phyloP scores from a whole-genome alignment of 2,113 vertebrate genomes.

The Anarhynchus alexandrinus region DNA sequence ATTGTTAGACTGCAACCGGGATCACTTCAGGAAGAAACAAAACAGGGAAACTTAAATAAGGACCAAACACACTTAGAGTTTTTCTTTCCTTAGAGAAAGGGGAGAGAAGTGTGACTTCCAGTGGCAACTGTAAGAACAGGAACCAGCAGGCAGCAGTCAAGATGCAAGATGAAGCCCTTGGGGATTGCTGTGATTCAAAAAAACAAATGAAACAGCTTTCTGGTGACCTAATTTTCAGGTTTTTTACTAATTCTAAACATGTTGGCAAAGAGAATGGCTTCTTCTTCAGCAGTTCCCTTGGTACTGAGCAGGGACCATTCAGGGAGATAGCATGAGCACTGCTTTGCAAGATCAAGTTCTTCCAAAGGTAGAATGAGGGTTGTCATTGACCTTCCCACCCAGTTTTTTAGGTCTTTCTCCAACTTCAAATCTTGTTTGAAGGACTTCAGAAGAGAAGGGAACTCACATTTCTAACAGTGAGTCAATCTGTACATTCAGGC shows the following conservation, averaged over 20 bases:
- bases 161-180: background rate
- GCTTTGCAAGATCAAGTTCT: background rate
- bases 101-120: background rate
- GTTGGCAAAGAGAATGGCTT: background rate
- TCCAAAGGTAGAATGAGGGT: background rate
- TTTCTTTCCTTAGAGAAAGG: background rate
- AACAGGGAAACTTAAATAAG: background rate
- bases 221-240: background rate
- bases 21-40: background rate
- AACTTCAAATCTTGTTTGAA: background rate
- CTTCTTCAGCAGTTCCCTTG: background rate
- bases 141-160: background rate
- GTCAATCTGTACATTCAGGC: background rate
- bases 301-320: background rate
- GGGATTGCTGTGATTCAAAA: background rate
- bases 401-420: background rate
- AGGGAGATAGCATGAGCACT: accelerated
- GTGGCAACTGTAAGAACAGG: background rate
- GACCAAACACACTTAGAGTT: background rate
- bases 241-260: background rate
- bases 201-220: background rate
- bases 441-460: background rate
- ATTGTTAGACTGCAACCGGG: background rate
- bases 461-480: background rate
- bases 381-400: background rate